Conservation (phyloP, 1,140 invertebrate genomes). For the Mizuhopecten yessoensis region DNA sequence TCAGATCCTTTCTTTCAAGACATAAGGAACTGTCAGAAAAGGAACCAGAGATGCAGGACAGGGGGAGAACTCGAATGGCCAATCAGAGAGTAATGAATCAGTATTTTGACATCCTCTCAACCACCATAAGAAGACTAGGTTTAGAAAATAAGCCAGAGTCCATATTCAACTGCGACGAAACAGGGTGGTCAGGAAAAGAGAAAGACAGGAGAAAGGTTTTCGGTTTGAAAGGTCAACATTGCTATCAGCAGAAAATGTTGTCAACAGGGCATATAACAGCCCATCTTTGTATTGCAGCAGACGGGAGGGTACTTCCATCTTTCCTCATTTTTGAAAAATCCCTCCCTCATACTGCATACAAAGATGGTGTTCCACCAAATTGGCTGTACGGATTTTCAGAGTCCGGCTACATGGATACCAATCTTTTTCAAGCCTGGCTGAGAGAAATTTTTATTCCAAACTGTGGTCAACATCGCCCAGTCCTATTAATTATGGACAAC, state of each 20-base stretch:
- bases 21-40: too few species aligned
- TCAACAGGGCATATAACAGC: neutral
- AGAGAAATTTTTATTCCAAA: constrained; percentile 41
- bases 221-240: too few species aligned
- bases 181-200: too few species aligned
- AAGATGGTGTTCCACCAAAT: constrained; percentile 11
- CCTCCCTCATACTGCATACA: neutral
- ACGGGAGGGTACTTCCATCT: constrained; percentile 43
- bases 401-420: constrained; percentile 48
- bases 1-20: too few species aligned
- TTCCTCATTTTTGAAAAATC: constrained; percentile 54
- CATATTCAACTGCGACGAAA: too few species aligned
- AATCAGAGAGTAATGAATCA: too few species aligned
- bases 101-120: too few species aligned
- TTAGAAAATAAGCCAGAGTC: too few species aligned
- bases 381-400: constrained; percentile 40
- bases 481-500: constrained; percentile 41
- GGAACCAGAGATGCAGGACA: too few species aligned
- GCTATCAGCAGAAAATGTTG: constrained; percentile 29
- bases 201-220: too few species aligned
- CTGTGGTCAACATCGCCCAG: constrained; percentile 32
- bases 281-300: constrained; percentile 39
- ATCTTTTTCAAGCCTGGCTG: constrained; percentile 43
- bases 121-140: too few species aligned
- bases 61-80: too few species aligned